Evolutionary conservation across 2,888 invertebrate species (phyloP), one percentile per base, ranked within the genome.

Genomic region (Pogonocherus hispidulus): DNA sequence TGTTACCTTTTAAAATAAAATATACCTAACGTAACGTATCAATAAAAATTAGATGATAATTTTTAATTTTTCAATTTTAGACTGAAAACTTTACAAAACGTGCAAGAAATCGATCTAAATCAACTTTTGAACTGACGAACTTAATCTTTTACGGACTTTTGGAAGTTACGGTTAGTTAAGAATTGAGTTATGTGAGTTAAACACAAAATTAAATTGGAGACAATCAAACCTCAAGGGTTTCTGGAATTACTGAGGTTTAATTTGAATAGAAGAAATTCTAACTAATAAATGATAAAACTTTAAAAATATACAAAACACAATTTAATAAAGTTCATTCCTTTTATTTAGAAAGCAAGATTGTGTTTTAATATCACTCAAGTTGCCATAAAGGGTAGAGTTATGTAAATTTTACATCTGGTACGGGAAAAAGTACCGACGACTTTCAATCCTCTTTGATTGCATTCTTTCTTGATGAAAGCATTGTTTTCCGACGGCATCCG

Each of bases 331-430:
- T 76, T 64, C 14, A 5, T 57, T 51, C 63, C 37, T 69, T 69
- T 74, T 59, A 74, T 71, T 76, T 70, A 46, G 63, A 72, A 76
- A 76, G 73, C 75, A 72, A 76, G 77, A 78, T 76, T 75, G 72
- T 69, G 71, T 71, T 77, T 76, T 75, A 77, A 77, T 74, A 75
- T 73, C 71, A 69, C 64, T 71, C 64, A 63, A 62, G 60, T 64
- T 56, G 67, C 73, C 69, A 66, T 71, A 77, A 76, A 77, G 77
- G 76, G 71, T 66, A 63, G 47, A 66, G 75, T 70, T 76, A 78
- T 77, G 76, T 71, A 77, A 74, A 78, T 78, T 68, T 69, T 69
- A 67, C 72, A 65, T 75, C 68, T 65, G 69, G 63, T 66, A 63
- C 44, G 59, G 47, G 41, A 69, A 67, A 69, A 67, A 69, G 69